Base-by-base conservation (phyloP, 2,888 invertebrate species). In the Orchestes rusci region DNA sequence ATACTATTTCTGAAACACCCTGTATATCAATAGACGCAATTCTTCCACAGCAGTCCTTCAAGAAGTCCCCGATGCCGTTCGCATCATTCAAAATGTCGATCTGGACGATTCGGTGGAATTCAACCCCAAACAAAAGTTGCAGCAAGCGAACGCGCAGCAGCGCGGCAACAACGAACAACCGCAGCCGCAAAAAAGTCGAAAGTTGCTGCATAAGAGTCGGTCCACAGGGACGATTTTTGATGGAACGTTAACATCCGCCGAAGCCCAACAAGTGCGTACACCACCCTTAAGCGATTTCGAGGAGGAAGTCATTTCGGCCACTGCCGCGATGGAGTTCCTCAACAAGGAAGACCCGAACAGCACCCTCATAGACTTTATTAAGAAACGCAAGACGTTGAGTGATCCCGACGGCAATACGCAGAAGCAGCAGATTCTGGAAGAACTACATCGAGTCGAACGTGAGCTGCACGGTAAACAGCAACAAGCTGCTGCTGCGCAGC, bases 391-490 rank as follows among this genome's bases (percentile, higher is more conserved):
- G 55, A 67, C 65, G 53, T 63, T 63, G 47, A 60, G 55, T 43
- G 50, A 48, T 17, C 39, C 48, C 5, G 51, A 48, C 27, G 79
- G 81, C 57, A 76, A 78, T 51, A 69, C 77, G 40, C 76, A 79
- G 56, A 78, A 81, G 59, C 80, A 82, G 64, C 80, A 79, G 60
- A 82, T 84, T 57, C 71, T 82, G 20, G 82, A 82, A 58, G 83
- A 84, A 63, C 17, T 50, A 43, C 50, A 50, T 36, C 75, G 78
- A 66, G 81, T 82, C 48, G 83, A 83, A 63, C 71, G 79, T 52
- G 81, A 83, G 57, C 65, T 82, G 48, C 76, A 77, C 56, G 74
- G 73, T 31, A 75, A 75, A 37, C 54, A 53, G 23, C 56, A 56
- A 27, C 47, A 47, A 19, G 38, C 38, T 2, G 45, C 45, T 15